Percentiles rank a stretch among this genome's conserved stretches.
phyloP scores from a whole-genome alignment of 2,797 vertebrate species.

The Eupleurogrammus muticus region DNA sequence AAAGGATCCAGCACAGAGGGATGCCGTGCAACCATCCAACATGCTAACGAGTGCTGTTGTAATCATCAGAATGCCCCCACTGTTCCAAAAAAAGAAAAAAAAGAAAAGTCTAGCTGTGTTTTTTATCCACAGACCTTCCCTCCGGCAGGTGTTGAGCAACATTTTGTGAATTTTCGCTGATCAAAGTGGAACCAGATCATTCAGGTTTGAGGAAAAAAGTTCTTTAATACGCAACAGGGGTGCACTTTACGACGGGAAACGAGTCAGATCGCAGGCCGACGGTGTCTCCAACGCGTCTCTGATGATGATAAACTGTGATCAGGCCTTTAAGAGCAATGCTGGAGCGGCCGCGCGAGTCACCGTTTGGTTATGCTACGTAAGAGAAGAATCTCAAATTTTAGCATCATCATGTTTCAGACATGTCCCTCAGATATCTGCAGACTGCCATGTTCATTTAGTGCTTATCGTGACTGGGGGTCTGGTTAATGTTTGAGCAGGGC shows the following conservation, averaged over 20 bases:
- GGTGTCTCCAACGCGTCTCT: not conserved
- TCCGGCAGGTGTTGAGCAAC: not conserved
- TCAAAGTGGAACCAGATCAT: too few species aligned
- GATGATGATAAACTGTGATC: not conserved
- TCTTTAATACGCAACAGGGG: not conserved
- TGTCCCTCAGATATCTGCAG: conserved; percentile 20
- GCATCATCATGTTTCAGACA: not conserved
- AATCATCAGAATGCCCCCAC: too few species aligned
- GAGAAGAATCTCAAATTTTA: not conserved
- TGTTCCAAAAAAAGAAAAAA: too few species aligned
- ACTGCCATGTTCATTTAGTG: conserved; percentile 28
- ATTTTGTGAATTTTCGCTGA: conserved; percentile 1
- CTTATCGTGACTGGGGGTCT: conserved; percentile 73
- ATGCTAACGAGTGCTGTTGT: too few species aligned
- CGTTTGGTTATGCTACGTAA: not conserved
- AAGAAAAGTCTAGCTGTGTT: too few species aligned
- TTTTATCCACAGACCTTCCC: too few species aligned
- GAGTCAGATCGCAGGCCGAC: not conserved
- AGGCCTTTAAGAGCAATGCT: not conserved
- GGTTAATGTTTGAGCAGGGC: conserved; percentile 87
- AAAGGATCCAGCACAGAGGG: too few species aligned
- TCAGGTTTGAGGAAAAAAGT: not conserved
- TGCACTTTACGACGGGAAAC: not conserved
- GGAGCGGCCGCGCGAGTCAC: not conserved
- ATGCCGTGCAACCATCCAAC: too few species aligned